Conservation (phyloP, 2,113 vertebrate species). For the Mola mola region DNA sequence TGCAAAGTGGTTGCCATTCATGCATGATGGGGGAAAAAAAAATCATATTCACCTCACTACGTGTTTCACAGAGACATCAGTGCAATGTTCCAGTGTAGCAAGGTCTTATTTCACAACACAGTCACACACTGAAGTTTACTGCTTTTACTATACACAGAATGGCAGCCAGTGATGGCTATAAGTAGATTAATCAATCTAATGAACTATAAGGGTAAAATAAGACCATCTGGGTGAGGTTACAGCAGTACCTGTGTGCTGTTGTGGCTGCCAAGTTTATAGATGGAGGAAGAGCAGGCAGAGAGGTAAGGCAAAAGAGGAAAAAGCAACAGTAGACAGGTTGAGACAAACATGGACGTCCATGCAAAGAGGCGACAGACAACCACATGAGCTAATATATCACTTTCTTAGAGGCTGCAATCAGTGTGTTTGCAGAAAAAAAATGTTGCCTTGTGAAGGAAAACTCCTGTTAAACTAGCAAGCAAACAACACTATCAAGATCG, state of each 20-base stretch:
- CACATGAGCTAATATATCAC: background rate
- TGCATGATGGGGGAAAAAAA: no score
- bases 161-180: background rate
- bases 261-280: slow-evolving; percentile 69
- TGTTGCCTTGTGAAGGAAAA: no score
- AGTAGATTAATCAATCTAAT: background rate
- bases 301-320: slow-evolving; percentile 35
- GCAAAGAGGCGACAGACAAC: slow-evolving; percentile 41
- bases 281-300: slow-evolving; percentile 68
- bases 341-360: slow-evolving; percentile 52
- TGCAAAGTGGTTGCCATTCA: no score
- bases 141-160: no score
- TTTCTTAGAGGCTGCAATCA: background rate
- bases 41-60: no score
- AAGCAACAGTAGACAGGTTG: slow-evolving; percentile 64
- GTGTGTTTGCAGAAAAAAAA: no score
- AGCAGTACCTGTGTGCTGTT: slow-evolving; percentile 73
- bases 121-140: background rate
- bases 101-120: slow-evolving; percentile 56
- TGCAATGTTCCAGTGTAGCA: slow-evolving; percentile 39
- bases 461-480: no score
- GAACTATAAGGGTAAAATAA: slow-evolving; percentile 58
- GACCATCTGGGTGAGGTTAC: slow-evolving; percentile 57
- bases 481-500: no score
- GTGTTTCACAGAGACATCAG: slow-evolving; percentile 15